Percentiles rank a stretch among this genome's conserved stretches.
phyloP scores from a whole-genome alignment of 2,888 invertebrate species.

The Callimorpha dominula region DNA sequence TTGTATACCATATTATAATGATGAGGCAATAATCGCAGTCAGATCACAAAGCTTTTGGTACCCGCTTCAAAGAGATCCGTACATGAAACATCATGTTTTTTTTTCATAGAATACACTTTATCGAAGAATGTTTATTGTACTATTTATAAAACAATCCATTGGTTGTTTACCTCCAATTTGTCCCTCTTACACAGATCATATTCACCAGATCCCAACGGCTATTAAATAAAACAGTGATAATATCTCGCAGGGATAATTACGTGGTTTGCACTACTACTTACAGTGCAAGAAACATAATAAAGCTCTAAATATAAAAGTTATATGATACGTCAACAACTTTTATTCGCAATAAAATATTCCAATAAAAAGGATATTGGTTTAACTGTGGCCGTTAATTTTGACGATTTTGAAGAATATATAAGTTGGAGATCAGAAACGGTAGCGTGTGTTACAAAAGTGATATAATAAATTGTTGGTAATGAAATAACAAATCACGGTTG shows the following conservation, averaged over 20 bases:
- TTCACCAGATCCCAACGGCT: slow-evolving; percentile 50
- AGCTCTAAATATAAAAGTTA: slow-evolving; percentile 46
- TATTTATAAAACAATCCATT: slow-evolving; percentile 11
- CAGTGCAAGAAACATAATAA: slow-evolving; percentile 42
- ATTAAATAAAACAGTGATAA: slow-evolving; percentile 43
- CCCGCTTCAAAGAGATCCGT: slow-evolving; percentile 41
- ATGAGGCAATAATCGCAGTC: slow-evolving; percentile 30
- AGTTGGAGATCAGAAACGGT: slow-evolving; percentile 35
- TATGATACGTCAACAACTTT: slow-evolving; percentile 55
- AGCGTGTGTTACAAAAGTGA: slow-evolving; percentile 42
- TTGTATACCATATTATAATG: slow-evolving; percentile 19
- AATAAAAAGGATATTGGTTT: slow-evolving; percentile 50
- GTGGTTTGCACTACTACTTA: slow-evolving; percentile 34
- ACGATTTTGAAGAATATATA: slow-evolving; percentile 40
- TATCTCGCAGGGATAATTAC: slow-evolving; percentile 48
- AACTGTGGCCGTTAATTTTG: slow-evolving; percentile 44
- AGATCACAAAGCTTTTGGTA: slow-evolving; percentile 37
- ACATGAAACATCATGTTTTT: slow-evolving; percentile 34
- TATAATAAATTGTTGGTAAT: slow-evolving; percentile 58
- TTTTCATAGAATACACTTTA: slow-evolving; percentile 48
- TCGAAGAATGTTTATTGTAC: slow-evolving; percentile 45
- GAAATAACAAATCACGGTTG: slow-evolving; percentile 67
- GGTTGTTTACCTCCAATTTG: not conserved
- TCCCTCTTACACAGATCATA: slow-evolving; percentile 33
- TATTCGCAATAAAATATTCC: slow-evolving; percentile 51